Evolutionary conservation across 23 tunicate species (phyloP).

Genomic region (Aplidium turbinatum): DNA sequence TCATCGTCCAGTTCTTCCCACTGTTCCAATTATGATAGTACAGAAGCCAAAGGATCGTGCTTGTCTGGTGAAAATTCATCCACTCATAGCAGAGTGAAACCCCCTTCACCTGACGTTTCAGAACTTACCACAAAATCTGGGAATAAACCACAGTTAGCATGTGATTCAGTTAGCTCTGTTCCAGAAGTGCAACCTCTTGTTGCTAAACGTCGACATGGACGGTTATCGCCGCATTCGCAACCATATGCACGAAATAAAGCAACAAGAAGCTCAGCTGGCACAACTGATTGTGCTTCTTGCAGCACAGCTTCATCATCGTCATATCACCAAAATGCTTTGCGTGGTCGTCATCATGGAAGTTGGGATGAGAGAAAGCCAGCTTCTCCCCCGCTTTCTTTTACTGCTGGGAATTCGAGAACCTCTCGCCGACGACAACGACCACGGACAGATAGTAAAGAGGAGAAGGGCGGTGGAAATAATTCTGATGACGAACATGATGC

Average conservation of each 20-base stretch:
- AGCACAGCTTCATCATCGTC: constrained; percentile 17
- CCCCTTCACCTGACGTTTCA: constrained; percentile 17
- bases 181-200: constrained; percentile 12
- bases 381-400: constrained; percentile 24
- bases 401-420: neutral
- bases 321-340: constrained; percentile 20
- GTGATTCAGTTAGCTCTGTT: neutral
- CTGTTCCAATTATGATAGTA: constrained; percentile 6
- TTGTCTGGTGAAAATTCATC: neutral
- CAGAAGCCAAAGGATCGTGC: constrained; percentile 10
- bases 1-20: constrained; percentile 4
- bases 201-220: constrained; percentile 63
- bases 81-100: constrained; percentile 6
- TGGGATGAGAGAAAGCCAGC: constrained; percentile 49
- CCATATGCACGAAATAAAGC: constrained; percentile 58
- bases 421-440: constrained; percentile 45
- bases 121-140: neutral
- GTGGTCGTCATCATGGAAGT: constrained; percentile 30
- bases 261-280: constrained; percentile 27
- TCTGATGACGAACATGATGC: constrained; percentile 93
- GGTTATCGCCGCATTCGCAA: constrained; percentile 51
- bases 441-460: constrained; percentile 51
- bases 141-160: neutral
- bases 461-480: constrained; percentile 38
- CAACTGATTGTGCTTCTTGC: constrained; percentile 10